Base-by-base conservation (phyloP, 2,113 vertebrate species). In the Cinclus cinclus region DNA sequence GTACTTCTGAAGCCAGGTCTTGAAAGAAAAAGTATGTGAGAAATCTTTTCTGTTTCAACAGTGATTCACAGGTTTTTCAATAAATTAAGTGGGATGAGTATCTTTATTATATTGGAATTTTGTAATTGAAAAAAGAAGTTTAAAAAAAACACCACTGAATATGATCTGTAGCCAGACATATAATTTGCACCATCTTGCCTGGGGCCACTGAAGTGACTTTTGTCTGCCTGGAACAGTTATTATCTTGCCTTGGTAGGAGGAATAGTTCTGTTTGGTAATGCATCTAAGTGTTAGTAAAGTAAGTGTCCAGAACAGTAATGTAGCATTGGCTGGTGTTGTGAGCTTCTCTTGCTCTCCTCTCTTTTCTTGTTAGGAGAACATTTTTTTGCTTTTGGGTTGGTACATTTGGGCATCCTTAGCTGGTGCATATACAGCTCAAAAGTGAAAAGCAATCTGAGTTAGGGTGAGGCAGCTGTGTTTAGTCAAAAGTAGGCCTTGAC, bases 161-260 rank as follows among this genome's bases (percentile, higher is more conserved):
- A 6, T 56, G 20, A 16, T 56, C 14, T 52, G 4, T 62, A 80
- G 22, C 14, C 33, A 52, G 16, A 58, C 13, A 4, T 50, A 14
- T 55, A 24, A 55, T 79, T 79, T 49, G 24, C 8, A 33, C 16
- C 41, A 46, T 16, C 14, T 55, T 70, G 24, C 46, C 30, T 41
- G 41, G 14, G 1, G 2, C 50, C 14, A 2, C 59, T 41, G 56
- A 79, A 75, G 6, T 0, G 0, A 39, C 21, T 33, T 9, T 5
- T 44, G 13, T 37, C 23, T 90, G 35, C 35, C 31, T 74, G 39
- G 15, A 20, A 44, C 33, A 59, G 21, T 31, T 69, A 17, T 39
- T 64, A 24, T 14, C 15, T 64, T 92, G 23, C 27, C 31, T 82
- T 68, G 55, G 24, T 74, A 28, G 49, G 44, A 69, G 44, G 35